Percentiles rank a stretch among this genome's conserved stretches.
These are phyloP conservation scores for Pollenia amentaria DNA, from an alignment of 2,888 invertebrate species.

Conservation along the genomic window DNA sequence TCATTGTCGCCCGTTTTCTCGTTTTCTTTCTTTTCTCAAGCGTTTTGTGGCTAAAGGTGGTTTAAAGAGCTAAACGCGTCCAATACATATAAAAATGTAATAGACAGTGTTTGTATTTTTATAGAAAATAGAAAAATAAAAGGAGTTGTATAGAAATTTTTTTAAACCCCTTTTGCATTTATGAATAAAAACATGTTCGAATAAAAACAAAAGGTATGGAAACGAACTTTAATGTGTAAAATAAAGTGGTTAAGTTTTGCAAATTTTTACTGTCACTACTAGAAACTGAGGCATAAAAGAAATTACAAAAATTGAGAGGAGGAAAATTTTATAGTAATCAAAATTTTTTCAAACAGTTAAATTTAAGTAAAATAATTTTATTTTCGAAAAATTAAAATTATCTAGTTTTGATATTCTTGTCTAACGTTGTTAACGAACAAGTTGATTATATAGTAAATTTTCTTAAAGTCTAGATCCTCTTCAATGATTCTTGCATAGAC, in stretches of 20 bases:
- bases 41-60: slow-evolving; percentile 39
- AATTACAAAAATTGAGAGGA: background rate
- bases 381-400: no score
- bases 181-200: slow-evolving; percentile 1
- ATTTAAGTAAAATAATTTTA: background rate
- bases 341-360: background rate
- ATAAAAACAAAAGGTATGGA: slow-evolving; percentile 7
- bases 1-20: slow-evolving; percentile 23
- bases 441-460: no score
- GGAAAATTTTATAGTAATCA: background rate
- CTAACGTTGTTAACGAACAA: no score
- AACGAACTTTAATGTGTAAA: background rate
- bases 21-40: slow-evolving; percentile 4
- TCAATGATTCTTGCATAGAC: no score
- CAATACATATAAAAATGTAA: background rate
- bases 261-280: background rate
- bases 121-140: slow-evolving; percentile 10
- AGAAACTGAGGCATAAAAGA: background rate
- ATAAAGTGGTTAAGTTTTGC: background rate
- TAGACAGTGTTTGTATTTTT: background rate
- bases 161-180: background rate
- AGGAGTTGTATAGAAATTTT: slow-evolving; percentile 11
- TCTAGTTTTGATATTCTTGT: no score
- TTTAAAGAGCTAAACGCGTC: slow-evolving; percentile 33
- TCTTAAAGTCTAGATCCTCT: no score